phyloP scores from a whole-genome alignment of 2,888 invertebrate species.

The Ophonus ardosiacus region DNA sequence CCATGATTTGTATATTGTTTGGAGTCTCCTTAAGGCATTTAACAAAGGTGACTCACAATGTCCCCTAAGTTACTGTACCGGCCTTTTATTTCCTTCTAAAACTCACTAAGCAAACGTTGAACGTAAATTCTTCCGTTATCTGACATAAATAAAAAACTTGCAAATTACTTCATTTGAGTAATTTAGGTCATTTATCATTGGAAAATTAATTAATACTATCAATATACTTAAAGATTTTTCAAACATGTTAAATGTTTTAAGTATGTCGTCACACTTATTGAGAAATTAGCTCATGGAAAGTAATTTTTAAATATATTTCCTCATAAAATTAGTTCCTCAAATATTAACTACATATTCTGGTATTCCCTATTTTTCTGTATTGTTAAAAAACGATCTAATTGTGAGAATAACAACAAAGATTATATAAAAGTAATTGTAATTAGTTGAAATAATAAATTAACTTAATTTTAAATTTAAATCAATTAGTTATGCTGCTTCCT shows the following conservation, averaged over 20 bases:
- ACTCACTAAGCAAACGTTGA: neutral
- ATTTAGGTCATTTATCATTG: conserved; percentile 32
- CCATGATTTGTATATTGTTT: conserved; percentile 50
- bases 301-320: neutral
- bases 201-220: conserved; percentile 26
- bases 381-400: no score
- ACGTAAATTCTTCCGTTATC: conserved; percentile 33
- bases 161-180: neutral
- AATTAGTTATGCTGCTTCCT: neutral
- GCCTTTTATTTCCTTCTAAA: conserved; percentile 39
- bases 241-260: conserved; percentile 2
- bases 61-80: conserved; percentile 12
- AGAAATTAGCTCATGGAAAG: neutral
- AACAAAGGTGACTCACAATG: conserved; percentile 20
- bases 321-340: neutral
- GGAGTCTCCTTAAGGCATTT: conserved; percentile 47
- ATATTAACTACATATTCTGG: neutral
- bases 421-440: neutral
- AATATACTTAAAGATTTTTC: neutral
- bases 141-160: conserved; percentile 19
- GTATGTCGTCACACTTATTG: neutral
- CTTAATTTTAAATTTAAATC: neutral
- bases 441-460: neutral
- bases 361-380: neutral
- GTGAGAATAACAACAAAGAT: no score